Conservation (phyloP, 2,888 invertebrate species). For the Junonia oenone region DNA sequence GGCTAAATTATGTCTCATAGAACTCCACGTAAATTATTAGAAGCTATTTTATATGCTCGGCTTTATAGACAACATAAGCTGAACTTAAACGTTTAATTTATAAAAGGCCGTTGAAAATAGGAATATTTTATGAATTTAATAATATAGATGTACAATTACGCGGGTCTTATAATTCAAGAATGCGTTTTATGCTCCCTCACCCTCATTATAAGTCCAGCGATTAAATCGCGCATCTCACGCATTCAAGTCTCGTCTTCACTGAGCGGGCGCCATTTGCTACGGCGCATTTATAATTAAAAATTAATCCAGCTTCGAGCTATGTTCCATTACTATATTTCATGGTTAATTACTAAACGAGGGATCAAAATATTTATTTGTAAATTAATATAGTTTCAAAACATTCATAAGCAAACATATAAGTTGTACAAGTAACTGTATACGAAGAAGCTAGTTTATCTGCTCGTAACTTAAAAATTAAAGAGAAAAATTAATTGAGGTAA, state of each 20-base stretch:
- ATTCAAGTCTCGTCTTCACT: constrained; percentile 50
- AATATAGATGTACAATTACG: constrained; percentile 64
- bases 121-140: constrained; percentile 41
- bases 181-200: constrained; percentile 60
- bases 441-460: neutral
- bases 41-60: constrained; percentile 10
- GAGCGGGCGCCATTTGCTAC: constrained; percentile 53
- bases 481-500: neutral
- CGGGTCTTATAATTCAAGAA: constrained; percentile 66
- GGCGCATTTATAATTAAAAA: constrained; percentile 72
- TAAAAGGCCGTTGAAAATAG: neutral
- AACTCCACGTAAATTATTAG: constrained; percentile 22
- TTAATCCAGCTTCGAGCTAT: constrained; percentile 54
- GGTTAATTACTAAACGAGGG: neutral
- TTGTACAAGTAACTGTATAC: neutral
- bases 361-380: neutral
- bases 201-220: constrained; percentile 65
- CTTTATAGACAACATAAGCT: neutral
- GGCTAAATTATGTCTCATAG: constrained; percentile 34
- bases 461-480: neutral
- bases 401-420: too few relatives aligned
- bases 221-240: constrained; percentile 69
- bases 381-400: too few relatives aligned
- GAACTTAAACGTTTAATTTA: neutral
- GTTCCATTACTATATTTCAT: constrained; percentile 25